Evolutionary conservation across 2,888 invertebrate species (phyloP).

Genomic region (Tachina lurida): DNA sequence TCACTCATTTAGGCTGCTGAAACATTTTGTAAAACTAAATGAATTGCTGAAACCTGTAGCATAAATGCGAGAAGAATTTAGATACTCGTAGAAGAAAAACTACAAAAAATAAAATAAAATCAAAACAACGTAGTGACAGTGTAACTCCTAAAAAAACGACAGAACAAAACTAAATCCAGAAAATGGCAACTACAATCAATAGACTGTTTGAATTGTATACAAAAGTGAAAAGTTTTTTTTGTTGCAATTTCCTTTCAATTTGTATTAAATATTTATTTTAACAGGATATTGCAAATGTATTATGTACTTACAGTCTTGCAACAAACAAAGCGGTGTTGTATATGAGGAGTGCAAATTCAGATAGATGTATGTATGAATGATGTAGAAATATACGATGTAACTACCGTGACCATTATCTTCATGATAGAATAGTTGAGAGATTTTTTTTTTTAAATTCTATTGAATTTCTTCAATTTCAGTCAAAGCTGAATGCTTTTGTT

Average conservation of each 20-base stretch:
- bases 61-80: slow-evolving; percentile 39
- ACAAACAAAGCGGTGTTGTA: slow-evolving; percentile 1
- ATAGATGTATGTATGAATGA: not conserved
- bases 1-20: slow-evolving; percentile 14
- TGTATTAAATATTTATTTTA: slow-evolving; percentile 37
- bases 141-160: slow-evolving; percentile 47
- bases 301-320: not conserved
- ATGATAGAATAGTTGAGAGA: too few relatives aligned
- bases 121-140: slow-evolving; percentile 37
- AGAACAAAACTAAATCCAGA: slow-evolving; percentile 27
- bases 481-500: too few relatives aligned
- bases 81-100: not conserved
- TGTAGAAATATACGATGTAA: not conserved
- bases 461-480: too few relatives aligned
- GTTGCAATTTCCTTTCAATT: slow-evolving; percentile 45
- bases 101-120: slow-evolving; percentile 24
- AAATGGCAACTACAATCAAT: slow-evolving; percentile 34
- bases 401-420: not conserved
- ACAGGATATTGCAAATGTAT: slow-evolving; percentile 68
- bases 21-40: slow-evolving; percentile 26
- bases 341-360: not conserved
- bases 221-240: slow-evolving; percentile 61
- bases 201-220: slow-evolving; percentile 54
- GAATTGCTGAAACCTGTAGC: slow-evolving; percentile 61
- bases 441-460: too few relatives aligned